phyloP scores from a whole-genome alignment of 2,888 invertebrate genomes.

The Amiota communis region DNA sequence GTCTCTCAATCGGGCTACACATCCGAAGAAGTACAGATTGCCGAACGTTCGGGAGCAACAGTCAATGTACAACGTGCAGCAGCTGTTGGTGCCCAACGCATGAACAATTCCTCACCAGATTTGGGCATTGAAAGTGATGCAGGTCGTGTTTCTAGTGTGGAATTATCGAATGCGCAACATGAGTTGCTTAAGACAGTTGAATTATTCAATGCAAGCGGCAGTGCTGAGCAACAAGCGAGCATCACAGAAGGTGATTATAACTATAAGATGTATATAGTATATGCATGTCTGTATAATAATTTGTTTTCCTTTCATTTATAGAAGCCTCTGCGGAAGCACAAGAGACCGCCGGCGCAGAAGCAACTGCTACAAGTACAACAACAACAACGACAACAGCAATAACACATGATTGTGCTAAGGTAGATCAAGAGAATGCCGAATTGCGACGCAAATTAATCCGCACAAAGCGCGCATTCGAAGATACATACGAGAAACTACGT shows the following conservation, averaged over 20 bases:
- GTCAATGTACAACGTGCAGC: conserved; percentile 70
- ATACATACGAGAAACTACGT: conserved; percentile 83
- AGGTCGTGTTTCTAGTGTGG: conserved; percentile 77
- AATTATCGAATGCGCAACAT: conserved; percentile 63
- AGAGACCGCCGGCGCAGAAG: conserved; percentile 30
- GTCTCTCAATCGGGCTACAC: conserved; percentile 73
- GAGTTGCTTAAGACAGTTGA: conserved; percentile 73
- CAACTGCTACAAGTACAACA: conserved; percentile 10
- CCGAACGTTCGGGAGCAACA: conserved; percentile 42
- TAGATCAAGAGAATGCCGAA: conserved; percentile 80
- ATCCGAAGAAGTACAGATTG: conserved; percentile 72
- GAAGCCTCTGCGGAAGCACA: conserved; percentile 13
- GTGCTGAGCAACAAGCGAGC: conserved; percentile 12
- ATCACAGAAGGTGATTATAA: not conserved
- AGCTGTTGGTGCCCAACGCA: conserved; percentile 50
- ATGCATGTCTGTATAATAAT: conserved; percentile 37
- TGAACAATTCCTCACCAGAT: conserved; percentile 83
- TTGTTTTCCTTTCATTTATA: conserved; percentile 30
- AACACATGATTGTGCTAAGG: conserved; percentile 72
- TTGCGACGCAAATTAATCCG: conserved; percentile 81
- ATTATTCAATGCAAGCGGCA: conserved; percentile 47
- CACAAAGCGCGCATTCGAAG: conserved; percentile 83
- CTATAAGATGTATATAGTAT: conserved; percentile 7
- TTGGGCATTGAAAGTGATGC: conserved; percentile 92
- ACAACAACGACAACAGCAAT: conserved; percentile 11